phyloP scores from a whole-genome alignment of 2,113 vertebrate species.

The Hirundichthys speculiger region DNA sequence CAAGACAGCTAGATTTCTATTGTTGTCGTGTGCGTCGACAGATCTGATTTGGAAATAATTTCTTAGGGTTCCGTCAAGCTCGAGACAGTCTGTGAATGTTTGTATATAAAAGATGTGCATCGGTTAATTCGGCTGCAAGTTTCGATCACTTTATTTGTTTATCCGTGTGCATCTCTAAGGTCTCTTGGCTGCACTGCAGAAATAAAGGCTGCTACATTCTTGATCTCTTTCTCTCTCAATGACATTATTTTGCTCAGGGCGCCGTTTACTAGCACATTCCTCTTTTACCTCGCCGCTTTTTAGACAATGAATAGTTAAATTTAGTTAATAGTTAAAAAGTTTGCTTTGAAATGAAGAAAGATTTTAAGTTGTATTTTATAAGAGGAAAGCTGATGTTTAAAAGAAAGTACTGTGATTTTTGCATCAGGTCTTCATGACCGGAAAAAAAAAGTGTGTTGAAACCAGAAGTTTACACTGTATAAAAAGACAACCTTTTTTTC shows the following conservation, averaged over 20 bases:
- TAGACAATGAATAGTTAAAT: constrained; percentile 58
- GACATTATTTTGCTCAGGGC: constrained; percentile 67
- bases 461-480: too few species aligned
- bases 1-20: background rate
- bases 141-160: background rate
- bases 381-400: constrained; percentile 24
- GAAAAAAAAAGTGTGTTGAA: constrained; percentile 41
- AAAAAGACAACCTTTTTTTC: too few species aligned
- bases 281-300: constrained; percentile 35
- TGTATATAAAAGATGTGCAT: too few species aligned
- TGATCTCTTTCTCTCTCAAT: constrained; percentile 45
- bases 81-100: too few species aligned
- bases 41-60: too few species aligned
- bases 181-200: constrained; percentile 19
- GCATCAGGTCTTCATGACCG: constrained; percentile 11
- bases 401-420: constrained; percentile 36
- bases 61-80: too few species aligned
- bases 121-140: too few species aligned
- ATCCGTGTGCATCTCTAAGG: too few species aligned
- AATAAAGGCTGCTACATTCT: constrained; percentile 48
- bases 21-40: background rate
- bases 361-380: constrained; percentile 44
- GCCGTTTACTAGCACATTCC: constrained; percentile 54
- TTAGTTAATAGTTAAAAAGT: constrained; percentile 33
- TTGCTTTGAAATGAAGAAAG: constrained; percentile 31